phyloP scores from a whole-genome alignment of 1,140 invertebrate species.

The Scaptodrosophila lebanonensis region DNA sequence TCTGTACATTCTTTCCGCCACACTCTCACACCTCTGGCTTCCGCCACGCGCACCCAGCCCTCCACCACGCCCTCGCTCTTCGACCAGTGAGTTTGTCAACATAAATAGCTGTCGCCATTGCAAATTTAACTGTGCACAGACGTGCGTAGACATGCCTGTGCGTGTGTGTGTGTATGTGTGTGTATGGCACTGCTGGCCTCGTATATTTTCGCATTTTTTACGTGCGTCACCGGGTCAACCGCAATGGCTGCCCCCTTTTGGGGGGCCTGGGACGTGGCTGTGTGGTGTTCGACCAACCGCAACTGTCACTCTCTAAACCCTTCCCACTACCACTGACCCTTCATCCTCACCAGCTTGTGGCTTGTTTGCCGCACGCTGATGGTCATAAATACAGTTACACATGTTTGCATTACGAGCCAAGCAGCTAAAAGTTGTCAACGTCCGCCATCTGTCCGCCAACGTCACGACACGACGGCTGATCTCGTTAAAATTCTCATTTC shows the following conservation, averaged over 20 bases:
- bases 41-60: too few relatives aligned
- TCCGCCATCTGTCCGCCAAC: not conserved
- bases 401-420: slow-evolving; percentile 45
- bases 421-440: not conserved
- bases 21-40: not conserved
- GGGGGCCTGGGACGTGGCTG: not conserved
- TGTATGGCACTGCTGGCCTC: slow-evolving; percentile 32
- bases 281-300: not conserved
- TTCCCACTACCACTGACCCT: not conserved
- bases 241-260: slow-evolving; percentile 24
- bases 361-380: slow-evolving; percentile 56
- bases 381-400: slow-evolving; percentile 65
- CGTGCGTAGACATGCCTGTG: slow-evolving; percentile 17
- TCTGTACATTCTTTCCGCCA: not conserved
- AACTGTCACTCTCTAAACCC: not conserved
- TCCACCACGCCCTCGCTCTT: too few relatives aligned
- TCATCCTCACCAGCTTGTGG: slow-evolving; percentile 18
- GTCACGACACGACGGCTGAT: not conserved
- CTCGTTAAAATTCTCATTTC: slow-evolving; percentile 66
- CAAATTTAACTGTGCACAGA: not conserved
- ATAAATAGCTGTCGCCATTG: slow-evolving; percentile 38
- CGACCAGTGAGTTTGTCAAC: slow-evolving; percentile 38
- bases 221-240: slow-evolving; percentile 68
- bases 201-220: slow-evolving; percentile 65
- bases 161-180: slow-evolving; percentile 12